Evolutionary conservation across 2,797 vertebrate species (phyloP).

Genomic region (Melanotaenia maccullochi): DNA sequence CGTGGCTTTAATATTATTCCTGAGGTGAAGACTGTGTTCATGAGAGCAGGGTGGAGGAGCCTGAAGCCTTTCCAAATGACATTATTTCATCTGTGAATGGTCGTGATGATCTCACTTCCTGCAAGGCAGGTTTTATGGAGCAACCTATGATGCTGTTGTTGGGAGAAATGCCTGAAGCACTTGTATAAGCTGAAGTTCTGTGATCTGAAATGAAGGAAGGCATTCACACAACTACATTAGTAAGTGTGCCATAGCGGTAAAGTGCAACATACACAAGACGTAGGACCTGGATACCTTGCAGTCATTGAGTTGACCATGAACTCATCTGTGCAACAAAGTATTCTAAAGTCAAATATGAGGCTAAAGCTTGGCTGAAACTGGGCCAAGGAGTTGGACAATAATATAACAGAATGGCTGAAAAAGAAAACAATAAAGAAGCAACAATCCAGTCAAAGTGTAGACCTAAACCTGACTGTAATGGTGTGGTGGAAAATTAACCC

Average conservation of each 20-base stretch:
- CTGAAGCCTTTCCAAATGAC: conserved; percentile 48
- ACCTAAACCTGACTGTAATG: too few relatives aligned
- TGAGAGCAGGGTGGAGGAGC: conserved; percentile 39
- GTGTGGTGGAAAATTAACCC: too few relatives aligned
- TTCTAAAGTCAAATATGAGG: not conserved
- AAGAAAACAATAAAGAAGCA: too few relatives aligned
- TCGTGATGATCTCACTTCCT: conserved; percentile 49
- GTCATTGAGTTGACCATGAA: not conserved
- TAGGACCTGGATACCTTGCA: not conserved
- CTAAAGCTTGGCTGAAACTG: too few relatives aligned
- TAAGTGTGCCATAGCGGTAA: not conserved
- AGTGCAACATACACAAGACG: not conserved
- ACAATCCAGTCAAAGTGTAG: too few relatives aligned
- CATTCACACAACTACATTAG: conserved; percentile 20
- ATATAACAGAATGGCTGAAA: too few relatives aligned
- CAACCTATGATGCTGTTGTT: conserved; percentile 48
- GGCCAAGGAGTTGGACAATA: too few relatives aligned
- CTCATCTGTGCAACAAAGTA: not conserved
- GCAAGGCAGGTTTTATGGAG: conserved; percentile 39
- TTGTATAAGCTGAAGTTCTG: conserved; percentile 22
- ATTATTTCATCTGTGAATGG: conserved; percentile 36
- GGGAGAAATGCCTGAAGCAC: conserved; percentile 21
- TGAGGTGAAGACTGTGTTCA: conserved; percentile 56
- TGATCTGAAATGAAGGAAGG: conserved; percentile 17
- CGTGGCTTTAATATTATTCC: conserved; percentile 17